Evolutionary conservation across 2,888 invertebrate species (phyloP), one percentile per base, ranked within the genome.

Genomic region (Drosophila koepferae): DNA sequence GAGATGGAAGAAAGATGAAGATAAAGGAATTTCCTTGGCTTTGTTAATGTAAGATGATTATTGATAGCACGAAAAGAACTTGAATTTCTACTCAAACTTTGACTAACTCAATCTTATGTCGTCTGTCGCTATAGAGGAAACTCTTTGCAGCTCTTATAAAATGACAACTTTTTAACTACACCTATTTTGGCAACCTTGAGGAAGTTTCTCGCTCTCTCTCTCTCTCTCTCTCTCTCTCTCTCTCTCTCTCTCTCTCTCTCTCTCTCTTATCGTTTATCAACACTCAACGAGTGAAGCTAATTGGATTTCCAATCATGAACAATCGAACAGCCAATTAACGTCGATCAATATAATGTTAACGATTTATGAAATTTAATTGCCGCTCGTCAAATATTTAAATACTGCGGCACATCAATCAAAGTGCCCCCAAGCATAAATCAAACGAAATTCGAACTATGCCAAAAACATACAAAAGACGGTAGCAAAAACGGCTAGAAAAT

Each of bases 351-450:
- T 68, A 70, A 63, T 67, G 63, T 31, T 63, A 64, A 68, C 60
- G 70, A 74, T 74, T 83, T 86, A 85, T 87, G 65, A 49, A 49
- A 80, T 68, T 82, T 82, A 82, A 82, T 87, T 82, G 86, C 53
- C 69, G 61, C 59, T 79, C 72, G 58, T 67, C 63, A 74, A 70
- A 67, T 41, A 63, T 74, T 77, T 48, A n/a, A 61, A 62, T 62
- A 60, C 49, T 44, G 65, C 73, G 78, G 78, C 63, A 76, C 86
- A 87, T 86, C 90, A 89, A 87, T 86, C 86, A 78, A 40, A 51
- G 1, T 23, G 49, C 23, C 36, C 60, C 59, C 28, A 61, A 74
- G 44, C 85, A 87, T 89, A 70, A 85, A 89, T 85, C 88, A 85
- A 77, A 59, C 71, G 49, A n/a, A 44, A 68, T 49, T 54, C 31